Evolutionary conservation across 2,888 invertebrate species (phyloP), one percentile per base, ranked within the genome.

Genomic region (Tetramorium bicarinatum): DNA sequence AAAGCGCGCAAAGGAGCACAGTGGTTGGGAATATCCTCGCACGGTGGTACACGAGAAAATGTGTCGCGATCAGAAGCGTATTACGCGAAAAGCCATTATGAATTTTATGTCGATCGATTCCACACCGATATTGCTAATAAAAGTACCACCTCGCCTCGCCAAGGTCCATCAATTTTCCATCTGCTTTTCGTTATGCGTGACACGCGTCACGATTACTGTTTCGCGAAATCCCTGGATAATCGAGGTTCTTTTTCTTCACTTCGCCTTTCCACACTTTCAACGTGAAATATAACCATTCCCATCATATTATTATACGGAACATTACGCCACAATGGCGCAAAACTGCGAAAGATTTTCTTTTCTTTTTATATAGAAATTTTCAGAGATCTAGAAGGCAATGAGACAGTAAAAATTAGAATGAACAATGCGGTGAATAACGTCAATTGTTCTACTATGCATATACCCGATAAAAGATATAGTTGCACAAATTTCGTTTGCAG

Each of bases 61-160:
- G 87, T 88, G 76, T 49, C 66, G n/a, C 41, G 83, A 81, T 84
- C 82, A 66, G 56, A 44, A 76, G 44, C 52, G 62, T 81, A 75
- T 72, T 76, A 44, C 74, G 69, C 29, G 72, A 83, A 86, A 87
- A 84, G 85, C 82, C 75, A 90, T 90, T 89, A 90, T 90, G 86
- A 88, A 91, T 91, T 92, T 91, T 90, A 92, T 90, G 88, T 86
- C 87, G 86, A 92, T 89, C 92, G 91, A 92, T 91, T 81, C 82
- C 34, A 18, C 44, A 21, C 54, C 61, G 84, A 90, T 89, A 88
- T 90, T 89, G 87, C 90, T 91, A 91, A 92, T 92, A 92, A 92
- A 92, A 92, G 89, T 86, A 87, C 85, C 80, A 64, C 56, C 67
- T 72, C n/a, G 69, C 44, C 56, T 59, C 76, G 21, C 21, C 59